Evolutionary conservation across 2,888 invertebrate genomes (phyloP), one percentile per base, ranked within the genome.

Genomic region (Gryllus longicercus): DNA sequence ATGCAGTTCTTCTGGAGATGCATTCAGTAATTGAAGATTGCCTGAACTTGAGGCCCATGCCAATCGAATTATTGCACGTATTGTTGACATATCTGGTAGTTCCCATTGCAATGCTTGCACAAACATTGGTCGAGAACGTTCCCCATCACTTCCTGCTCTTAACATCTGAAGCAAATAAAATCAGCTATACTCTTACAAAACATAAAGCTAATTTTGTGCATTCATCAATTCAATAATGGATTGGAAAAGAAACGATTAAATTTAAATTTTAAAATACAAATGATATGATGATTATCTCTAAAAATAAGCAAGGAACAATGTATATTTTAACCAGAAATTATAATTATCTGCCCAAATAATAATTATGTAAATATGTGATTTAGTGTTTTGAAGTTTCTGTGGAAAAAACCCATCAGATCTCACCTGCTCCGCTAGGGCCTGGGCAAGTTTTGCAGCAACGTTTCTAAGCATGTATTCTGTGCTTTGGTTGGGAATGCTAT

Each of bases 391-490:
- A 38, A 38, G 38, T 38, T 74, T 11, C n/a, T 38, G 8, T 25
- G 63, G 77, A 63, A 75, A 11, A 16, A 21, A 74, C 75, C 18
- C 11, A 81, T n/a, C 21, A 74, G 25, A 78, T 79, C 83, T 85
- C 84, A 92, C 92, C 90, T 95, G 92, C 84, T 94, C 93, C 18
- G 94, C 93, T 80, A 97, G 88, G 80, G 92, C 91, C 83, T 94
- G 94, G 0, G 96, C 95, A 82, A 97, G 88, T 86, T 96, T 94
- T 78, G 92, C 91, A 0, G 96, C 94, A 49, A 97, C 95, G 82
- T 92, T 93, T 84, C 96, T 92, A 78, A 97, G 88, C 87, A 96
- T 94, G 84, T 93, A 92, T 87, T 98, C 98, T 74, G 95, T 92
- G 83, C 89, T 92, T 84, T 94, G 94, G 87, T 93, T 95, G 51